Conservation (phyloP, 1,140 invertebrate genomes). For the Micrasema longulum region DNA sequence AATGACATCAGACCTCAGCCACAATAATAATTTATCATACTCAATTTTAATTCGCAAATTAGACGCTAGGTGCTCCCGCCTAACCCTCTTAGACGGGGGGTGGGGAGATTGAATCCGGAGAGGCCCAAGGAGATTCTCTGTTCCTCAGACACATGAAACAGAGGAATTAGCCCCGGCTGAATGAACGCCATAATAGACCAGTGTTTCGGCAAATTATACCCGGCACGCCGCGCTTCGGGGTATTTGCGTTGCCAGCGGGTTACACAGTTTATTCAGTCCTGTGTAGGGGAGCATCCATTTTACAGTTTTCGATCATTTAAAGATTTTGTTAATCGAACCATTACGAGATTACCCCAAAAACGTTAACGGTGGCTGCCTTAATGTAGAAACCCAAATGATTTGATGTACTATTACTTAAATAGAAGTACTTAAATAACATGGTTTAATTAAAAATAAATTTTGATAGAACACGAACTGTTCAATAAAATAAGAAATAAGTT, state of each 20-base stretch:
- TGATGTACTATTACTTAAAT: too few species aligned
- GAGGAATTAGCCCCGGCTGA: constrained; percentile 54
- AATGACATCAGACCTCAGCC: constrained; percentile 33
- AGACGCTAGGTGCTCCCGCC: constrained; percentile 29
- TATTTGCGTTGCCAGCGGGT: constrained; percentile 44
- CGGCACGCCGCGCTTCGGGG: constrained; percentile 49
- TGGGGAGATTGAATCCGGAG: constrained; percentile 22
- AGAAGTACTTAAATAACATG: too few species aligned
- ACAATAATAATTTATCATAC: constrained; percentile 45
- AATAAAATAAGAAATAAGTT: too few species aligned
- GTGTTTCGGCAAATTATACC: constrained; percentile 56
- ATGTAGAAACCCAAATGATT: neutral
- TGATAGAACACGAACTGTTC: too few species aligned
- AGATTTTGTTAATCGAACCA: constrained; percentile 16
- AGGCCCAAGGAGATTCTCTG: constrained; percentile 41
- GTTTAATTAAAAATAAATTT: too few species aligned
- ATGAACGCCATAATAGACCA: constrained; percentile 55
- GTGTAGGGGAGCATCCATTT: constrained; percentile 5
- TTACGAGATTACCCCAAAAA: neutral
- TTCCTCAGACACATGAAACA: constrained; percentile 53
- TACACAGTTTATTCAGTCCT: neutral
- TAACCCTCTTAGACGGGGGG: constrained; percentile 23
- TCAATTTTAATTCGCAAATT: constrained; percentile 49
- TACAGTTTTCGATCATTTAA: constrained; percentile 22
- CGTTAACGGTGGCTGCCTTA: too few species aligned